Percentiles rank a stretch among this genome's conserved stretches.
Evolutionary conservation across 2,888 invertebrate genomes (phyloP).

Genomic region (Agonopterix subpropinquella): DNA sequence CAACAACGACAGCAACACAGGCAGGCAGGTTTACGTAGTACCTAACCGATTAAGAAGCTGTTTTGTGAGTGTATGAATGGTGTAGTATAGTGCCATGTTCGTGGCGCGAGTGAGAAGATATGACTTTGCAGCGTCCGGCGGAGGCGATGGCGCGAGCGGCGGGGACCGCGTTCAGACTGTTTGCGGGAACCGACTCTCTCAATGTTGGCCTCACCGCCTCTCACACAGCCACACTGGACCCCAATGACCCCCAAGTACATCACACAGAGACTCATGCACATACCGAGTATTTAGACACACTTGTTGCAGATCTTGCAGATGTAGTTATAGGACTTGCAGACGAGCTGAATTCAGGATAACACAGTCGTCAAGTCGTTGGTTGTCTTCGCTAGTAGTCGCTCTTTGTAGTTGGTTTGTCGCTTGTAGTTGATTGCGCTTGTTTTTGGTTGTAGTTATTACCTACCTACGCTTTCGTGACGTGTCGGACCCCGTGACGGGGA

Average conservation of each 20-base stretch:
- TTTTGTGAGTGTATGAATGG: not conserved
- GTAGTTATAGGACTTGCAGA: not conserved
- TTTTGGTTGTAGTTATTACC: too few species aligned
- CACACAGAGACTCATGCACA: constrained; percentile 25
- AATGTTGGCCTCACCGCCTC: constrained; percentile 82
- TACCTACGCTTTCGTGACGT: too few species aligned
- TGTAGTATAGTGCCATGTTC: too few species aligned
- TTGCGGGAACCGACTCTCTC: constrained; percentile 84
- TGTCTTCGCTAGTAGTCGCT: not conserved
- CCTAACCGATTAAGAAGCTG: not conserved
- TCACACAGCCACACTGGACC: constrained; percentile 71
- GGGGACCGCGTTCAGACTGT: constrained; percentile 85
- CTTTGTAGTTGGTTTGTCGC: not conserved
- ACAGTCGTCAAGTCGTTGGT: not conserved
- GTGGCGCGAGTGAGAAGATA: constrained; percentile 30
- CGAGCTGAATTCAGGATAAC: not conserved
- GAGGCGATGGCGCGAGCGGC: constrained; percentile 88
- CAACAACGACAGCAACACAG: too few species aligned
- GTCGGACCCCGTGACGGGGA: too few species aligned
- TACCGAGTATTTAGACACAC: not conserved
- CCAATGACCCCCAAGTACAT: constrained; percentile 70
- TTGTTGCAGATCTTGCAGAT: not conserved
- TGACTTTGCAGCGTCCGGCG: constrained; percentile 80
- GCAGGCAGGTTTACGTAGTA: not conserved
- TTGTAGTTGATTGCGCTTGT: too few species aligned